Evolutionary conservation across 2,888 invertebrate genomes (phyloP).

Genomic region (Norana najaformis): DNA sequence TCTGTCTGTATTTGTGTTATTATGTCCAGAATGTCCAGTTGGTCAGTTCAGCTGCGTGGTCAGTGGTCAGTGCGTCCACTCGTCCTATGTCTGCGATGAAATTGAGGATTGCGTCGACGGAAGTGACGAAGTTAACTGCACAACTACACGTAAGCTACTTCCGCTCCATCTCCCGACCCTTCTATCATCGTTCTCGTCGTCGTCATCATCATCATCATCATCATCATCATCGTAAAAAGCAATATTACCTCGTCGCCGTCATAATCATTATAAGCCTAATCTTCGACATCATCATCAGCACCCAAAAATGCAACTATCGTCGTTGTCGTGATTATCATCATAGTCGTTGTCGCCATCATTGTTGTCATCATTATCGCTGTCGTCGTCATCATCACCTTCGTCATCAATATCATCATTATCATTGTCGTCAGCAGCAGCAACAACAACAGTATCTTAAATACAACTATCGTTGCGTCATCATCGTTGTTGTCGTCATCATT

Average conservation of each 20-base stretch:
- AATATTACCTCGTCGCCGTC: slow-evolving; percentile 23
- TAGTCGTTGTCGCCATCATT: too few relatives aligned
- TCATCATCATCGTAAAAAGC: background rate
- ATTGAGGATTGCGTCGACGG: slow-evolving; percentile 27
- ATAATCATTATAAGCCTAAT: background rate
- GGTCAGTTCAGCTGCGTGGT: slow-evolving; percentile 26
- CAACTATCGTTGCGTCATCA: background rate
- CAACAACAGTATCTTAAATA: background rate
- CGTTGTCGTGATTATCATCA: background rate
- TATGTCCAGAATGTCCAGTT: background rate
- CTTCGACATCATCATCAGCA: slow-evolving; percentile 25
- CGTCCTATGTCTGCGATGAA: slow-evolving; percentile 29
- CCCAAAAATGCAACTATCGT: background rate
- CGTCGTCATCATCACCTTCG: too few relatives aligned
- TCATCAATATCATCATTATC: too few relatives aligned
- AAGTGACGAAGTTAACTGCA: slow-evolving; percentile 23
- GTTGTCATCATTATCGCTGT: too few relatives aligned
- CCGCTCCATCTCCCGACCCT: background rate
- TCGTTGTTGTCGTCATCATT: background rate
- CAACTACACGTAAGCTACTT: background rate
- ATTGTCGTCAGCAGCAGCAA: too few relatives aligned
- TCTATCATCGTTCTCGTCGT: background rate
- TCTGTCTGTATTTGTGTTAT: background rate
- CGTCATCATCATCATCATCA: slow-evolving; percentile 26
- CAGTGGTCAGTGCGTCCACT: slow-evolving; percentile 26